Conservation (phyloP, 2,797 vertebrate species). For the Eupleurogrammus muticus region DNA sequence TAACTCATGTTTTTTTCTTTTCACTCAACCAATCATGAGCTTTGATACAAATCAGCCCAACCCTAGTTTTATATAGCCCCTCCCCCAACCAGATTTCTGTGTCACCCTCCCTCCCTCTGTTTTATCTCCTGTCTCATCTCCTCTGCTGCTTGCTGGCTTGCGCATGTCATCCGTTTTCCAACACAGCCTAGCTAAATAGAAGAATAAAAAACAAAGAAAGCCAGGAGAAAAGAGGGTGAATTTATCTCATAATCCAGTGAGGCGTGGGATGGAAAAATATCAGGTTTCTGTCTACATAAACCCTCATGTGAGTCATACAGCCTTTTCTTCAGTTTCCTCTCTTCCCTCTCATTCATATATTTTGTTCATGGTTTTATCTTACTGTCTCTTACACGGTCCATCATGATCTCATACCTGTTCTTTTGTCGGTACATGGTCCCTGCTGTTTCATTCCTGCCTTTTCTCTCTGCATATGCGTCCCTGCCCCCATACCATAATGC, state of each 20-base stretch:
- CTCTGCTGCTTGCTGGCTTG: conserved; percentile 28
- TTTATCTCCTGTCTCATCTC: conserved; percentile 42
- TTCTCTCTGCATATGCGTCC: conserved; percentile 50
- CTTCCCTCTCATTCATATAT: not conserved
- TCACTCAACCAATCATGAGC: conserved; percentile 50
- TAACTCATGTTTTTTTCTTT: conserved; percentile 9
- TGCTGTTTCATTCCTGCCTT: conserved; percentile 50
- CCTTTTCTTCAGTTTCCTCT: conserved; percentile 16
- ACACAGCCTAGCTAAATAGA: conserved; percentile 13
- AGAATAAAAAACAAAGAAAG: conserved; percentile 1
- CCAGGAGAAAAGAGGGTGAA: conserved; percentile 3
- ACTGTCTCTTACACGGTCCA: not conserved
- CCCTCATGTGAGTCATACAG: conserved; percentile 79
- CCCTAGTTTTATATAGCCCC: conserved; percentile 21
- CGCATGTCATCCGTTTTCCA: conserved; percentile 15
- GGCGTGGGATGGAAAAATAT: conserved; percentile 69
- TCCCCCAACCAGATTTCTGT: conserved; percentile 53
- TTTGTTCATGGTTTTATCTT: not conserved
- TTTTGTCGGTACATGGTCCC: not conserved
- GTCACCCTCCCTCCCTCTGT: conserved; percentile 23
- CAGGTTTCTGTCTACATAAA: conserved; percentile 53
- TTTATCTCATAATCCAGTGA: conserved; percentile 26
- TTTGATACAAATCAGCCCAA: conserved; percentile 11
- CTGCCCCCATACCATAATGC: conserved; percentile 54
- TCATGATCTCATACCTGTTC: not conserved